These are phyloP conservation scores for Triops longicaudatus DNA, from an alignment of 1,140 invertebrate genomes.

Conservation along the genomic window DNA sequence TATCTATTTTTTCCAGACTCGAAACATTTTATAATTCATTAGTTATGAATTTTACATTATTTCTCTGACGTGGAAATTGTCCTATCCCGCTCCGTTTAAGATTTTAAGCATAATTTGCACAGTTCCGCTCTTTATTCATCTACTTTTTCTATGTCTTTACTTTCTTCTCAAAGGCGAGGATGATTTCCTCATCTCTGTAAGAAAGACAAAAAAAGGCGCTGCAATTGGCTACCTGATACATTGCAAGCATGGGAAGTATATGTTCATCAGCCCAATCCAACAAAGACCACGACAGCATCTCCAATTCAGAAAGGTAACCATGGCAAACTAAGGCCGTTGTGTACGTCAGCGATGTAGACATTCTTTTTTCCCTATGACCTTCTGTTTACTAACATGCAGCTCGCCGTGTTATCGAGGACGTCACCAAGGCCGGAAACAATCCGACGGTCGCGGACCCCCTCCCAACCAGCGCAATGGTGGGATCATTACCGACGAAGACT, in stretches of 20 bases:
- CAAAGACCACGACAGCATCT: conserved; percentile 20
- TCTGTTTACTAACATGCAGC: not conserved
- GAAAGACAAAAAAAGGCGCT: not conserved
- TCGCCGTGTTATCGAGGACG: conserved; percentile 20
- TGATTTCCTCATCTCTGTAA: not conserved
- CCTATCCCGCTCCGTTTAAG: not conserved
- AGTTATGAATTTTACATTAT: no score
- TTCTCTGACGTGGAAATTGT: no score
- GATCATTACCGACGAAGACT: not conserved
- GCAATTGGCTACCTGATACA: not conserved
- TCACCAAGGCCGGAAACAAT: conserved; percentile 13
- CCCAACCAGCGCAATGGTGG: not conserved
- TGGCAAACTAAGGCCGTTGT: not conserved
- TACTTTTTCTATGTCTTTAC: not conserved
- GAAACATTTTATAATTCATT: no score
- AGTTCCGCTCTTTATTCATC: not conserved
- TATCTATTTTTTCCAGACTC: no score
- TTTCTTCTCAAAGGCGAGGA: no score
- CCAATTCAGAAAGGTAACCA: conserved; percentile 24
- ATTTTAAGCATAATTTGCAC: not conserved
- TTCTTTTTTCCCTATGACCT: not conserved
- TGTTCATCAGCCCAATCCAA: conserved; percentile 22
- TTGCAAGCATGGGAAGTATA: conserved; percentile 17
- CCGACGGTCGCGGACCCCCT: not conserved
- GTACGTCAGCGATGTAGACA: not conserved